Conservation (phyloP, 2,888 invertebrate species). For the Cantharis nigra region DNA sequence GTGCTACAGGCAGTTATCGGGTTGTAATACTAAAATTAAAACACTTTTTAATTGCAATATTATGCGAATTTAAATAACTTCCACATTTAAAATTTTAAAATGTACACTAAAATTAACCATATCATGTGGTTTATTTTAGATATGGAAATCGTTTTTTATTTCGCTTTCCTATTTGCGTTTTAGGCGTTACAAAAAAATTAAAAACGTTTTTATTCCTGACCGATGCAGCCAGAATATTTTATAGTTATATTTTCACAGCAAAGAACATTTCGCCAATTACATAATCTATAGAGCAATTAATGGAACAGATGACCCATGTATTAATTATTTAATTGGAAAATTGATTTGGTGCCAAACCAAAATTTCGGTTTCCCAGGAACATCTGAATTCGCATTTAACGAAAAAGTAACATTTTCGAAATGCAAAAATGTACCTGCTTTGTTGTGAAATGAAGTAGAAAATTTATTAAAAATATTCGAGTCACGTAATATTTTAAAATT, state of each 20-base stretch:
- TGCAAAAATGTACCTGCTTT: background rate
- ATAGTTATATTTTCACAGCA: background rate
- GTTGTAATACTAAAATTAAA: conserved; percentile 14
- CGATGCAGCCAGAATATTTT: too few relatives aligned
- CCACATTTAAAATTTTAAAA: background rate
- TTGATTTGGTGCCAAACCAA: background rate
- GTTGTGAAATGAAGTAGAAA: background rate
- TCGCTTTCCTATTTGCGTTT: background rate
- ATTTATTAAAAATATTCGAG: background rate
- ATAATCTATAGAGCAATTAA: background rate
- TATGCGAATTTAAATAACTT: background rate
- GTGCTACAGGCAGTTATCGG: conserved; percentile 22
- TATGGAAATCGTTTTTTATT: background rate
- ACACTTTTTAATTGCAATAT: conserved; percentile 8
- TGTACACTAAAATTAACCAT: background rate
- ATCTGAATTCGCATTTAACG: background rate
- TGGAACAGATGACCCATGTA: background rate
- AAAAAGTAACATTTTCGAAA: background rate
- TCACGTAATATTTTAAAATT: background rate
- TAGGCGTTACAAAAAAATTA: background rate
- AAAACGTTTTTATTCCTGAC: too few relatives aligned
- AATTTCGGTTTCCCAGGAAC: background rate
- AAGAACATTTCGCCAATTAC: background rate
- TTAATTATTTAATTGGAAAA: background rate
- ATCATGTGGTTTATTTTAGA: background rate